Evolutionary conservation across 23 tunicate genomes (phyloP).

Genomic region (Styela clava): DNA sequence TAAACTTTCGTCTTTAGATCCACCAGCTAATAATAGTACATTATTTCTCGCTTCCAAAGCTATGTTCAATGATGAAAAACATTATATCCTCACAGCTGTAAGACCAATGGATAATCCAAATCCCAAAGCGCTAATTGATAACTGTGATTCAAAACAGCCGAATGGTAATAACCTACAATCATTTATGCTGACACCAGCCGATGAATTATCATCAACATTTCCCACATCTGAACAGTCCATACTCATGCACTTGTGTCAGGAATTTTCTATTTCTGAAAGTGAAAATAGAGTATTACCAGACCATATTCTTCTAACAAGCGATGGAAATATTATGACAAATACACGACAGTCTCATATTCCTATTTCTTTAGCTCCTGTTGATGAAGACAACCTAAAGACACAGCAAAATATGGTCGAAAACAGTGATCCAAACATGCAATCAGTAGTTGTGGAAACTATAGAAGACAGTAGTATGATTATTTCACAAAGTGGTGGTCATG

Average conservation of each 20-base stretch:
- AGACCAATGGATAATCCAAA: neutral
- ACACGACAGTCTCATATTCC: neutral
- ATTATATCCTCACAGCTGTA: slow-evolving; percentile 9
- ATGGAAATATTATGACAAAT: slow-evolving; percentile 5
- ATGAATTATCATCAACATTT: neutral
- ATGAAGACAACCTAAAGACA: neutral
- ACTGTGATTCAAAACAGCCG: neutral
- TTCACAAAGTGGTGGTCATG: neutral
- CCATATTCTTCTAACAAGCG: neutral
- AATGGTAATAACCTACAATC: neutral
- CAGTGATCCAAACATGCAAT: slow-evolving; percentile 32
- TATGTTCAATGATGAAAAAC: slow-evolving; percentile 14
- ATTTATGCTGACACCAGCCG: neutral
- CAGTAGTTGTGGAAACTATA: slow-evolving; percentile 5
- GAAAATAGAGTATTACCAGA: neutral
- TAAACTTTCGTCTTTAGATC: neutral
- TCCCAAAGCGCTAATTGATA: neutral
- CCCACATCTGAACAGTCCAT: neutral
- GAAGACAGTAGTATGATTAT: slow-evolving; percentile 7
- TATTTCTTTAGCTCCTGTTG: slow-evolving; percentile 6
- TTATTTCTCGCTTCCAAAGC: slow-evolving; percentile 18
- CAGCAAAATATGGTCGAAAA: neutral
- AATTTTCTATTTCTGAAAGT: neutral
- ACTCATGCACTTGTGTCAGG: neutral
- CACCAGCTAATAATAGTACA: neutral